phyloP scores from a whole-genome alignment of 2,797 vertebrate species.

The Galaxias olidus region DNA sequence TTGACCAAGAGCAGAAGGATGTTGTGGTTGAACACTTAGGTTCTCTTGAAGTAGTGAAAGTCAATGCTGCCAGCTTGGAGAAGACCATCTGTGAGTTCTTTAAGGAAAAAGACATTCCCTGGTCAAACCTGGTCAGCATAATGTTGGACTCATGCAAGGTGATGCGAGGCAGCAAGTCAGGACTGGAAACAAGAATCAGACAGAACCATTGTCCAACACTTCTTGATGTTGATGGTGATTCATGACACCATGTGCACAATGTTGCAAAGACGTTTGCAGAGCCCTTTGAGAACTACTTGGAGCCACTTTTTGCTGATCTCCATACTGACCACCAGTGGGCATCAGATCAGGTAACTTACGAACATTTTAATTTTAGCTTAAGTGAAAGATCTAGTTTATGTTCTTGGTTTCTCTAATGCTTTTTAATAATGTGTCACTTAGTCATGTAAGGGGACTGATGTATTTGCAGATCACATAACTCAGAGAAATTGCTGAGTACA shows the following conservation, averaged over 20 bases:
- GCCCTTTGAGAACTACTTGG: slow-evolving; percentile 6
- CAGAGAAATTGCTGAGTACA: no score
- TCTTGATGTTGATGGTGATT: slow-evolving; percentile 8
- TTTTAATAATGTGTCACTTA: background rate
- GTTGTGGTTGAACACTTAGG: no score
- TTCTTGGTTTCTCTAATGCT: background rate
- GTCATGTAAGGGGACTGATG: background rate
- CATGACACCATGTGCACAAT: no score
- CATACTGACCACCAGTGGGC: slow-evolving; percentile 13
- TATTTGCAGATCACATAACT: no score
- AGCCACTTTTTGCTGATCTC: background rate
- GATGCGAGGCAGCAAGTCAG: slow-evolving; percentile 9
- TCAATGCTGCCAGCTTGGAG: slow-evolving; percentile 4
- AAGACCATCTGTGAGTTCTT: slow-evolving; percentile 9
- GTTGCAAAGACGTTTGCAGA: background rate
- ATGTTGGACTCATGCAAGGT: slow-evolving; percentile 12
- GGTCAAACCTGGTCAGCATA: slow-evolving; percentile 6
- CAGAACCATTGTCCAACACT: background rate
- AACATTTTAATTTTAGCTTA: background rate
- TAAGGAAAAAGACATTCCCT: slow-evolving; percentile 2
- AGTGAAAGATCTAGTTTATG: no score
- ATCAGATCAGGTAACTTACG: slow-evolving; percentile 2
- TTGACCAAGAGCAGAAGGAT: no score
- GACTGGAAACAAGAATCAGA: slow-evolving; percentile 9
- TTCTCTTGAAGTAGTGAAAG: no score